A percentile compares a stretch with the other conserved stretches of the same genome.
These are phyloP conservation scores for Paradisaea rubra DNA, from an alignment of 2,113 vertebrate genomes.

Conservation along the genomic window DNA sequence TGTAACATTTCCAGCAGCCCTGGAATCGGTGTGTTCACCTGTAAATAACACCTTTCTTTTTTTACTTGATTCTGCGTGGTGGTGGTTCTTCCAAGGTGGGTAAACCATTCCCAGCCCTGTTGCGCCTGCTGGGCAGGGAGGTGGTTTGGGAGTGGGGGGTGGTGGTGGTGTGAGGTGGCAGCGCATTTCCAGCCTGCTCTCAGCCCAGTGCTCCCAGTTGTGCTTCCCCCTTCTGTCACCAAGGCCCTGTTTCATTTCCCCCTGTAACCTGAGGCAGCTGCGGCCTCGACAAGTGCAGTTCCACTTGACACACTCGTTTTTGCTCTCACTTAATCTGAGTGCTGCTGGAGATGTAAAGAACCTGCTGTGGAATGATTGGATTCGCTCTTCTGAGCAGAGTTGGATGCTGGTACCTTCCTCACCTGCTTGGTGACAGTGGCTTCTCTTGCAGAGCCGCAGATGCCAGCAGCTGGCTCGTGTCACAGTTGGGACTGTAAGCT, in stretches of 20 bases:
- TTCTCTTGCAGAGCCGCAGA: not conserved
- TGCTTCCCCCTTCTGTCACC: not conserved
- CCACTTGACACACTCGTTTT: not conserved
- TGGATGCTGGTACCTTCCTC: not conserved
- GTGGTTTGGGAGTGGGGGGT: not conserved
- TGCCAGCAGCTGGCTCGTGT: not conserved
- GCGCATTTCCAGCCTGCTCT: not conserved
- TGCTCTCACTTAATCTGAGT: not conserved
- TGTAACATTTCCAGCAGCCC: not conserved
- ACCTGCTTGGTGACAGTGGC: not conserved
- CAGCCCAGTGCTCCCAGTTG: not conserved
- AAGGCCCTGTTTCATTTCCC: not conserved
- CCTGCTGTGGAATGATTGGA: not conserved
- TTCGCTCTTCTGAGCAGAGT: not conserved
- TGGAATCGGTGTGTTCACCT: not conserved
- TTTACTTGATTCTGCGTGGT: not conserved
- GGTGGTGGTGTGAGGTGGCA: not conserved
- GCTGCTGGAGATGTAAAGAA: not conserved
- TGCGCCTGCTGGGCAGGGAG: not conserved
- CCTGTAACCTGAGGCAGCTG: not conserved
- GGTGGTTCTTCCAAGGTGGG: not conserved
- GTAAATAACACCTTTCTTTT: slow-evolving; percentile 18
- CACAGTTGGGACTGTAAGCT: not conserved
- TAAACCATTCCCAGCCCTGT: not conserved
- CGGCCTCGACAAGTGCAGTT: not conserved